Evolutionary conservation across 2,113 vertebrate species (phyloP).

Genomic region (Silurus asotus): DNA sequence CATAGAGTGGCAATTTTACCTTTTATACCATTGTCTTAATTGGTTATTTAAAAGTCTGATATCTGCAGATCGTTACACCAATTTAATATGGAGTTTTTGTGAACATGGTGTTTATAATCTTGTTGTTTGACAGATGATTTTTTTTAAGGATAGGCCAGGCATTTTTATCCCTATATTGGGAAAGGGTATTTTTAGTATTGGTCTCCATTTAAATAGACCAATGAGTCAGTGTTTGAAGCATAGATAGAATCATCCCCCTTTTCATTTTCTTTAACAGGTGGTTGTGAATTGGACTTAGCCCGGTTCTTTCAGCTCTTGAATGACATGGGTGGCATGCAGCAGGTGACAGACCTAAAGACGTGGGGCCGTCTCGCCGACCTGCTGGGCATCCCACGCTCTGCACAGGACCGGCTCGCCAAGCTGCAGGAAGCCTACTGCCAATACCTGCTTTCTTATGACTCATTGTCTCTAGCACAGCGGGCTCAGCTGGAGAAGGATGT

Average conservation of each 20-base stretch:
- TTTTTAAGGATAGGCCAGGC: not conserved
- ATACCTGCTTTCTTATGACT: conserved; percentile 88
- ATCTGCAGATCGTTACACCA: not conserved
- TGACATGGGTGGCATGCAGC: conserved; percentile 92
- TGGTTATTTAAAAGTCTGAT: not conserved
- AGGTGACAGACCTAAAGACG: conserved; percentile 90
- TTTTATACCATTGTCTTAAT: not conserved
- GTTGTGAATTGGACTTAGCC: conserved; percentile 88
- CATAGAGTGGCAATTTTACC: not conserved
- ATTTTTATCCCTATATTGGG: not conserved
- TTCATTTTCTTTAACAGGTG: conserved; percentile 61
- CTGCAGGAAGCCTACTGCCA: conserved; percentile 90
- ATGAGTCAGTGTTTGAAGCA: not conserved
- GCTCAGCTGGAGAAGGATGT: conserved; percentile 85
- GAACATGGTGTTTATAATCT: not conserved
- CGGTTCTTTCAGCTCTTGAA: conserved; percentile 88
- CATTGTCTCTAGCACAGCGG: conserved; percentile 81
- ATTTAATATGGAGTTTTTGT: not conserved
- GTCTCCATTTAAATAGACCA: not conserved
- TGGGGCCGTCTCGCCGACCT: conserved; percentile 89
- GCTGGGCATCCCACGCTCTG: conserved; percentile 85
- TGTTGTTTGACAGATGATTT: not conserved
- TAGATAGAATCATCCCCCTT: not conserved
- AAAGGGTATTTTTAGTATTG: not conserved
- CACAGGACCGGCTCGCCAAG: conserved; percentile 89